Percentiles rank a stretch among this genome's conserved stretches.
phyloP scores from a whole-genome alignment of 64 coral and sea anemone genomes.

The Astreopora myriophthalma region DNA sequence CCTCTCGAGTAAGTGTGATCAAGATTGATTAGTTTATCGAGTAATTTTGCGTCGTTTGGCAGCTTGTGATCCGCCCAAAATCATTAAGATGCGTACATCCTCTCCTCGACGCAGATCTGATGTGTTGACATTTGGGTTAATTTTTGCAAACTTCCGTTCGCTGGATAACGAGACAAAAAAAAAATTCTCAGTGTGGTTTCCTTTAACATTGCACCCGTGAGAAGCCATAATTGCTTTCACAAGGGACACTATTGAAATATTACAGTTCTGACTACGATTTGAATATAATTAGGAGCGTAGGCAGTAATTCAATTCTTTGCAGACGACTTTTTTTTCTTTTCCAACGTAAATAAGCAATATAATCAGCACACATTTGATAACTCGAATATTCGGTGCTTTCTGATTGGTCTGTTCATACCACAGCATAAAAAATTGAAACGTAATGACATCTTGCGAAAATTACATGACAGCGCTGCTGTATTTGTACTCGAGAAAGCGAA shows the following conservation, averaged over 20 bases:
- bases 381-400: neutral
- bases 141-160: neutral
- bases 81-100: too few species aligned
- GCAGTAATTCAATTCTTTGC: conserved; percentile 9
- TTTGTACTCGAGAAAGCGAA: too few species aligned
- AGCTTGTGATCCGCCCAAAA: neutral
- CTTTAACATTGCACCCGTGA: neutral
- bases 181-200: neutral
- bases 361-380: neutral
- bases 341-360: conserved; percentile 9
- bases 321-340: neutral
- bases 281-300: neutral
- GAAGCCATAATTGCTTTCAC: neutral
- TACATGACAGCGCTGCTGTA: neutral
- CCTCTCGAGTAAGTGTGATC: neutral
- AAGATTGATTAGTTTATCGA: neutral
- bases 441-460: conserved; percentile 20
- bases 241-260: neutral
- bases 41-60: neutral
- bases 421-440: conserved; percentile 36
- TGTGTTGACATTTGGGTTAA: neutral
- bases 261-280: neutral
- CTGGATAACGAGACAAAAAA: neutral
- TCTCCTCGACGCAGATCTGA: neutral
- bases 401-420: conserved; percentile 1